Percentiles rank a stretch among this genome's conserved stretches.
Conservation (phyloP, 2,797 vertebrate species). For the Lepus townsendii region DNA sequence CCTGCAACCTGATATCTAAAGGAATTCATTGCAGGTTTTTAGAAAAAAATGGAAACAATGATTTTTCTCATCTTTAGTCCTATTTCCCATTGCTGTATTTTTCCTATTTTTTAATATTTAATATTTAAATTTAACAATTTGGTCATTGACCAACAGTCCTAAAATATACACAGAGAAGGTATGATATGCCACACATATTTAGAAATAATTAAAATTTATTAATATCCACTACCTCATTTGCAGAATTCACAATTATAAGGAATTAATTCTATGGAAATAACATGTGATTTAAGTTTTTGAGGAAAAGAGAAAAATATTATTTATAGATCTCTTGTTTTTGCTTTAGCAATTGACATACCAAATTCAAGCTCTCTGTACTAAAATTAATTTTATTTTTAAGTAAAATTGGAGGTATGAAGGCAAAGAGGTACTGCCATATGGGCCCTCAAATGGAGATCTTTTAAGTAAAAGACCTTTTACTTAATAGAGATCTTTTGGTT, state of each 20-base stretch:
- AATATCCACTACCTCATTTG: not conserved
- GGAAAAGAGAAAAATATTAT: slow-evolving; percentile 8
- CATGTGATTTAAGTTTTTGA: not conserved
- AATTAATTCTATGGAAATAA: slow-evolving; percentile 27
- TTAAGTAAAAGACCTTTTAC: not conserved
- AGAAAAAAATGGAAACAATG: not conserved
- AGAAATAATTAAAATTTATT: not conserved
- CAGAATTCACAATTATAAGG: not conserved
- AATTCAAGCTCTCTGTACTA: not conserved
- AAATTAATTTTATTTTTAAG: not conserved
- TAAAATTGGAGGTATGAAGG: not conserved
- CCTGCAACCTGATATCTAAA: not conserved
- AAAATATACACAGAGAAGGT: not conserved
- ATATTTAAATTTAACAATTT: not conserved
- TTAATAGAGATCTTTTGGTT: not conserved
- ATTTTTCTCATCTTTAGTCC: not conserved
- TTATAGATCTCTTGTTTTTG: slow-evolving; percentile 18
- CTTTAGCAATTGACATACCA: not conserved
- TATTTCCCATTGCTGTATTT: not conserved
- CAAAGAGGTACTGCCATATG: not conserved
- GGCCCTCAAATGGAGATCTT: not conserved
- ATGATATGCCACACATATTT: not conserved
- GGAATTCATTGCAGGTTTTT: not conserved
- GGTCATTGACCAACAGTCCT: not conserved
- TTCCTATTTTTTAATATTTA: not conserved